These are phyloP conservation scores for Perdita meconis DNA, from an alignment of 2,888 invertebrate species.

Conservation along the genomic window DNA sequence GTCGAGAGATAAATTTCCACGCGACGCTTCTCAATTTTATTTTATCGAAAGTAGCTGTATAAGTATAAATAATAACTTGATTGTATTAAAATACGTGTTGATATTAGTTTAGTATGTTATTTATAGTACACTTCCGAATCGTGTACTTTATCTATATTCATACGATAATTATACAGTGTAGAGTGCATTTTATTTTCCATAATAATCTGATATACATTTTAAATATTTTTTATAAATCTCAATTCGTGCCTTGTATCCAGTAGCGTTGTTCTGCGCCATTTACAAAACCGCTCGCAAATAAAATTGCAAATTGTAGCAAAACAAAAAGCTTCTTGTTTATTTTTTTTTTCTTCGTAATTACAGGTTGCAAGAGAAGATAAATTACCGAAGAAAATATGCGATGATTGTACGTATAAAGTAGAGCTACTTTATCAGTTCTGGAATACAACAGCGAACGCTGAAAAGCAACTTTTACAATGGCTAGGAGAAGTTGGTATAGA, in stretches of 20 bases:
- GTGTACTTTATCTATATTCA: too few species aligned
- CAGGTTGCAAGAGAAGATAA: constrained; percentile 89
- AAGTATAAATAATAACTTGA: too few species aligned
- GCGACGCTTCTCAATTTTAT: too few species aligned
- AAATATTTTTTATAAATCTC: neutral
- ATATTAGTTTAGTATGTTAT: too few species aligned
- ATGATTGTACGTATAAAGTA: constrained; percentile 89
- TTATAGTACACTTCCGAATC: too few species aligned
- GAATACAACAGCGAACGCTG: constrained; percentile 88
- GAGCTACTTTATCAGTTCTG: constrained; percentile 90
- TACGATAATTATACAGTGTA: too few species aligned
- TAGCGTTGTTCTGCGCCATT: neutral
- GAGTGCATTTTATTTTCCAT: neutral
- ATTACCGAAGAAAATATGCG: constrained; percentile 90
- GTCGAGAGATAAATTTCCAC: neutral
- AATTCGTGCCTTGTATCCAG: neutral
- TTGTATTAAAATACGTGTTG: too few species aligned
- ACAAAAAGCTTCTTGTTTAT: too few species aligned
- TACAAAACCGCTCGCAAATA: neutral
- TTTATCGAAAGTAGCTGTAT: too few species aligned
- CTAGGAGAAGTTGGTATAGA: constrained; percentile 80
- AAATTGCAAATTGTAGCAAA: neutral
- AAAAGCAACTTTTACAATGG: constrained; percentile 86
- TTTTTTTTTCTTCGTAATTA: constrained; percentile 69
- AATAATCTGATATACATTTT: neutral